phyloP scores from a whole-genome alignment of 2,888 invertebrate species.

The Thecophora atra region DNA sequence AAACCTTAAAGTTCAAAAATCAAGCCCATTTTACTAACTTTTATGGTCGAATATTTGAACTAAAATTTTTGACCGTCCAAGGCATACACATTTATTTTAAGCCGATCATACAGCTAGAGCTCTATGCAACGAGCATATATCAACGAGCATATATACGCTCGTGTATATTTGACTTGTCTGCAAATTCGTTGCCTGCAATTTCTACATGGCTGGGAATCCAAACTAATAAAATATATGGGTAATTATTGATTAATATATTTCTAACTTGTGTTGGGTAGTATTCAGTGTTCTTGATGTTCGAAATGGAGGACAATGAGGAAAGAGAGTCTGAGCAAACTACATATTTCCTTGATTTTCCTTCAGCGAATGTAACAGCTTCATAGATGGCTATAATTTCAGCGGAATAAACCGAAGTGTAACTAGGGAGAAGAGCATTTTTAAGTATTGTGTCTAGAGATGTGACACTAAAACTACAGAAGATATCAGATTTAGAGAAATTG shows the following conservation, averaged over 20 bases:
- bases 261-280: slow-evolving; percentile 1
- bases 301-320: slow-evolving; percentile 9
- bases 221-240: not conserved
- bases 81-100: too few relatives aligned
- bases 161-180: too few relatives aligned
- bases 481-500: slow-evolving; percentile 10
- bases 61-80: too few relatives aligned
- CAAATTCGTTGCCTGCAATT: slow-evolving; percentile 26
- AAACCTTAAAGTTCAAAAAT: too few relatives aligned
- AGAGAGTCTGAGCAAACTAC: slow-evolving; percentile 12
- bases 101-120: too few relatives aligned
- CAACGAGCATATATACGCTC: too few relatives aligned
- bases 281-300: slow-evolving; percentile 9
- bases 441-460: not conserved
- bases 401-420: slow-evolving; percentile 9
- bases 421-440: slow-evolving; percentile 1
- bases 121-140: too few relatives aligned
- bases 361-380: not conserved
- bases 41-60: too few relatives aligned
- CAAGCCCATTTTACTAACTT: too few relatives aligned
- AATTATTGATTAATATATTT: not conserved
- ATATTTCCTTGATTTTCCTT: not conserved
- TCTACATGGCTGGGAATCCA: slow-evolving; percentile 8
- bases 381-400: slow-evolving; percentile 24
- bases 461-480: slow-evolving; percentile 13